Conservation (phyloP, 2,797 vertebrate species). For the Rhyacichthys aspro region DNA sequence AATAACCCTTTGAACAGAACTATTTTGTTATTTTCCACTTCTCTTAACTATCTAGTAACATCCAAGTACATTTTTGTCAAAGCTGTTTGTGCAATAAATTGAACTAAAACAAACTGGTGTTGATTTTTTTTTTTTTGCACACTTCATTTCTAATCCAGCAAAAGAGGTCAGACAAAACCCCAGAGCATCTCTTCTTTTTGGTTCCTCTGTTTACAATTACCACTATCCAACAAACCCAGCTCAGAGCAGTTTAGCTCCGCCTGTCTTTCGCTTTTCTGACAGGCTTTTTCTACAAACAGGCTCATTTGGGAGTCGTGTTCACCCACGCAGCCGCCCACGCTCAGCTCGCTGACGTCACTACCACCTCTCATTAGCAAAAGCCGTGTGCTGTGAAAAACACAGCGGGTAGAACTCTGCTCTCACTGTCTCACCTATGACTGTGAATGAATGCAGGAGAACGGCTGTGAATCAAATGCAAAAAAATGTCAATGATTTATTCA, state of each 20-base stretch:
- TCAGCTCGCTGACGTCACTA: constrained; percentile 61
- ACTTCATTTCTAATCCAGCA: constrained; percentile 15
- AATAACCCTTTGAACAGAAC: constrained; percentile 57
- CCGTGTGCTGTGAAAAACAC: constrained; percentile 46
- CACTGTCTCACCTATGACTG: neutral
- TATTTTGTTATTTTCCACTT: constrained; percentile 59
- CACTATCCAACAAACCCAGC: constrained; percentile 46
- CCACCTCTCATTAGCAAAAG: constrained; percentile 50
- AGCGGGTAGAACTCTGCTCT: constrained; percentile 17
- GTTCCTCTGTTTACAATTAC: constrained; percentile 26
- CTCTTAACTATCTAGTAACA: constrained; percentile 69
- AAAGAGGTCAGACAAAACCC: constrained; percentile 31
- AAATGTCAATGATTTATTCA: neutral
- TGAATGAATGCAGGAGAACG: constrained; percentile 37
- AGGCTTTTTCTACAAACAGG: constrained; percentile 22
- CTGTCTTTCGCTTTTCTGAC: constrained; percentile 46
- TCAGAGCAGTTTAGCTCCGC: constrained; percentile 44
- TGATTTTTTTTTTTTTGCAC: constrained; percentile 4
- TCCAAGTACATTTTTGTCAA: constrained; percentile 77
- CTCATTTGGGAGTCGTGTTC: constrained; percentile 68
- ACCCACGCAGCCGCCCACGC: constrained; percentile 72
- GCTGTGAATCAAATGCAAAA: neutral
- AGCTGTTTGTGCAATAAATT: constrained; percentile 85
- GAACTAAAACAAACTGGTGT: constrained; percentile 55
- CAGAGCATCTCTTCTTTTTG: constrained; percentile 37